Base-by-base conservation (phyloP, 2,797 vertebrate genomes). In the Eulemur mongoz region DNA sequence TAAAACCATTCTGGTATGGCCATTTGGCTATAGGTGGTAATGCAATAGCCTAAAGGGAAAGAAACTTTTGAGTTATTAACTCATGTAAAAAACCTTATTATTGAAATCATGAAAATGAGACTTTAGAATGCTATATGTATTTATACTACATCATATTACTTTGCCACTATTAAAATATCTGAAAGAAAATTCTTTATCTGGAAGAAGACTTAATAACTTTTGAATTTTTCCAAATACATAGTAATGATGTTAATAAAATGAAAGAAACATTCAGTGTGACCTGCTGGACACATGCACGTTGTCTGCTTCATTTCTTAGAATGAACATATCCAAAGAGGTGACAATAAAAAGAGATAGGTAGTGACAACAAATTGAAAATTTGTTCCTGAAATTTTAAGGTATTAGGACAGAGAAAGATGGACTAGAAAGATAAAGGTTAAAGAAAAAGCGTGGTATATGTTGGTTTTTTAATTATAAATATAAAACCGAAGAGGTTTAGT, bases 1-100 rank as follows among this genome's bases (percentile, higher is more conserved):
- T 99, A 98, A 99, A 99, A 80, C 99, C 99, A 95, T 99, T 99
- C 99, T 99, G 99, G 98, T 99, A 99, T 0, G 99, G 99, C 99
- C 99, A 99, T 97, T 99, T 99, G 96, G 99, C 99, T 97, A 99
- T 99, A 59, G 99, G 99, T 96, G 99, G 99, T 98, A 99, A 99
- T 97, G 99, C 99, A 98, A 99, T 99, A 45, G 99, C 99, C 99
- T 99, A 98, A 96, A 92, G 45, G 93, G 93, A 96, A 94, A 81
- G 18, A 97, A 90, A 93, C 6, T 78, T 0, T 0, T 27, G 14
- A 97, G 76, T 98, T 94, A 97, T 2, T 93, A 22, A 95, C 48
- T 80, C 69, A 87, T 2, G 35, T 52, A 67, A 80, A 92, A 94
- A 96, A 30, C 10, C 40, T 67, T 86, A 85, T 27, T 57, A 86